Evolutionary conservation across 2,113 vertebrate species (phyloP), one percentile per base, ranked within the genome.

Genomic region (Oxyruncus cristatus): DNA sequence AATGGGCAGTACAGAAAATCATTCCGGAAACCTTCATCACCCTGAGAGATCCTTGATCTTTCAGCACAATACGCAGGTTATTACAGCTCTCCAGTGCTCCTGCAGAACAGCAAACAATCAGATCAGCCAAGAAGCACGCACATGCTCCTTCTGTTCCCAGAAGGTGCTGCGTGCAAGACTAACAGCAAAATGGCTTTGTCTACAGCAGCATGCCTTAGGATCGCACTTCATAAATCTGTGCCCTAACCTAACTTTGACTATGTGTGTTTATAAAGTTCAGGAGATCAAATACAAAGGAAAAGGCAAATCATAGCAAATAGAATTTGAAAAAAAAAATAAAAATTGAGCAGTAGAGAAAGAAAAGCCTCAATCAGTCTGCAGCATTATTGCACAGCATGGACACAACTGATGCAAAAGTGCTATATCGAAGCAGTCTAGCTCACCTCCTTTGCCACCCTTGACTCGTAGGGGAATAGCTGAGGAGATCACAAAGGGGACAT

Each of bases 101-200:
- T 86, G 67, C 79, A 83, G 78, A 80, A 86, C 70, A 89, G 86
- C 67, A 80, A 79, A 78, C 78, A 89, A 56, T 65, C 85, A 92
- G 46, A 73, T 37, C 76, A 84, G 59, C 41, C 12, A 52, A 62
- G 66, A 76, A 76, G 71, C 71, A 82, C 0, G 3, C 4, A 1
- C 16, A 0, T 19, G 4, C 8, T 46, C 62, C 52, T 94, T 66
- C 55, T 23, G 59, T 39, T 92, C 86, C 78, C 77, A 89, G 65
- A 59, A 76, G 85, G 85, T 58, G 80, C 37, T 66, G 33, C 41
- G 39, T 71, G 66, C 59, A 59, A 82, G 65, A 52, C 47, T 41
- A 76, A 46, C 32, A 92, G 55, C 80, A 81, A 82, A 94, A 75
- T 37, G 56, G 27, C 56, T 96, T 85, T 93, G 77, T 65, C 90